Evolutionary conservation across 2,888 invertebrate species (phyloP).

Genomic region (Baccha elongata): DNA sequence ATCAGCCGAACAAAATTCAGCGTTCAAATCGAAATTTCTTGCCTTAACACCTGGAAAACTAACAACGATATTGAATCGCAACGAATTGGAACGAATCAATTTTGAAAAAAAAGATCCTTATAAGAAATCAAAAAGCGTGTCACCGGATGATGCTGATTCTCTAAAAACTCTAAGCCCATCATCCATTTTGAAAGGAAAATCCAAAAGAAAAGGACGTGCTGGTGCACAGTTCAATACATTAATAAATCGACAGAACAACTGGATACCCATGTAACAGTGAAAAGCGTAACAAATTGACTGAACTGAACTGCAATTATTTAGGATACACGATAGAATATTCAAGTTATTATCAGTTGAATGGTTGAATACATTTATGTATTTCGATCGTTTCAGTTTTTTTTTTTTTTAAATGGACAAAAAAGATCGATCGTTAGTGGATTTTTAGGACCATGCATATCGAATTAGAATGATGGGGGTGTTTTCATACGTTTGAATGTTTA

Average conservation of each 20-base stretch:
- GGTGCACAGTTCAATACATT: constrained; percentile 43
- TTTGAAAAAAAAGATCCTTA: constrained; percentile 34
- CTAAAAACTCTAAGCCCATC: constrained; percentile 25
- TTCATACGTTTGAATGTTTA: constrained; percentile 6
- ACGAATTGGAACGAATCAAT: constrained; percentile 74
- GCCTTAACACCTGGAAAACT: constrained; percentile 74
- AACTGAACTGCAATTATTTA: constrained; percentile 17
- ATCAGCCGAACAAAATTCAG: constrained; percentile 55
- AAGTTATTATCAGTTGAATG: constrained; percentile 62
- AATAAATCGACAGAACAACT: constrained; percentile 59
- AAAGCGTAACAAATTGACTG: constrained; percentile 60
- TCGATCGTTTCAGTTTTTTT: not conserved
- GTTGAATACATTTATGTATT: constrained; percentile 42
- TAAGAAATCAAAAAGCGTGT: constrained; percentile 63
- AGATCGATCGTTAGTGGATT: constrained; percentile 68
- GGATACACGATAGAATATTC: constrained; percentile 24
- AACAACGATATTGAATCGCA: constrained; percentile 58
- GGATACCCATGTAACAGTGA: constrained; percentile 57
- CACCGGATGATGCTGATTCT: constrained; percentile 55
- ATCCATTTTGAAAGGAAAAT: constrained; percentile 29
- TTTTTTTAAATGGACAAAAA: constrained; percentile 33
- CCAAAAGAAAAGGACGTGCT: constrained; percentile 20
- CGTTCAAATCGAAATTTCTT: constrained; percentile 74
- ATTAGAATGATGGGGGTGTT: constrained; percentile 65
- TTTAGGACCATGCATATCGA: constrained; percentile 62